Base-by-base conservation (phyloP, 2,888 invertebrate genomes). In the Lepidochitona cinerea region DNA sequence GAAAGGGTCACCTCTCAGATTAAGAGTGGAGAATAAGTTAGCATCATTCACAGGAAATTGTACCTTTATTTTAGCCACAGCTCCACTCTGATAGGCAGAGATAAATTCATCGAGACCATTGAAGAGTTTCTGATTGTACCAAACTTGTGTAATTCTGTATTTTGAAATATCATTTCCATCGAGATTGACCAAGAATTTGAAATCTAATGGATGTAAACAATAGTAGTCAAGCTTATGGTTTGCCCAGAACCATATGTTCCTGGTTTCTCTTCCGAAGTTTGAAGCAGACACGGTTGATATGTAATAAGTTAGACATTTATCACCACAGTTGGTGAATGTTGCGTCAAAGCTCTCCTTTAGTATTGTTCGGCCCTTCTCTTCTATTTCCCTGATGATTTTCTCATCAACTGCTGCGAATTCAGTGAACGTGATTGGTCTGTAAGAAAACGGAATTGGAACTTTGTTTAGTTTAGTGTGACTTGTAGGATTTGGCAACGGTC, bases 151-250 rank as follows among this genome's bases (percentile, higher is more conserved):
- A 9, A 80, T 68, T 23, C 32, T 70, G 77, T 75, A 79, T 1
- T 76, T 65, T 18, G 68, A 53, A 3, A 71, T 41, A 66, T 70
- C 26, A n/a, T 65, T 41, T 5, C 70, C 70, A 26, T 68, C 54
- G 33, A 80, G 74, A 33, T 78, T 75, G 23, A 81, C 78, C 14
- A 84, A 32, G 49, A 85, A 74, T 32, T 82, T 76, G 52, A 86
- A 79, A 53, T 79, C 82, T 9, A 84, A 73, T 0, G 85, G 83
- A 65, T 85, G 77, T n/a, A 86, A 72, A 6, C 76, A 70, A 33
- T 75, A 71, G 33, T 80, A 81, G 49, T 83, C 81, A 5, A 77
- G 73, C 33, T 74, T 37, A 53, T 81, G 78, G 29, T 73, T 71
- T 29, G 77, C 49, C 68, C 75, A 73, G 54, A 78, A 71, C 83